phyloP scores from a whole-genome alignment of 2,797 vertebrate species.

The Tangara arthus region DNA sequence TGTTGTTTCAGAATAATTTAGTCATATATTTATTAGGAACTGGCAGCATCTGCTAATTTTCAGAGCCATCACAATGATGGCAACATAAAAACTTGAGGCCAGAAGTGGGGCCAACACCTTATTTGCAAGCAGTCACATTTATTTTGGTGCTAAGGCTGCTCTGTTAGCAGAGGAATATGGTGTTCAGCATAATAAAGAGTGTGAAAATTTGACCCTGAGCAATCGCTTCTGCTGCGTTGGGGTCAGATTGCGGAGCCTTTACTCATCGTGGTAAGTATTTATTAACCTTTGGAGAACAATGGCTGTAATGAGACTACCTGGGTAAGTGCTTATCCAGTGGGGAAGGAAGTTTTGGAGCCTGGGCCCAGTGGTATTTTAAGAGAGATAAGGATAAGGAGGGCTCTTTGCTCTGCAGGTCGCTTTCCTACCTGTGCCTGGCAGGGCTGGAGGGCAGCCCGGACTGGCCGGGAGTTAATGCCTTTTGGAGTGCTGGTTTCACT shows the following conservation, averaged over 20 bases:
- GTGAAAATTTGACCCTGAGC: slow-evolving; percentile 39
- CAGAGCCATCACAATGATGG: neutral
- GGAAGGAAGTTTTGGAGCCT: neutral
- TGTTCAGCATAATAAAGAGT: neutral
- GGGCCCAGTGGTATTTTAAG: neutral
- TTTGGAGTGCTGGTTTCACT: neutral
- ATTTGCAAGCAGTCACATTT: slow-evolving; percentile 7
- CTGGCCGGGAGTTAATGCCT: neutral
- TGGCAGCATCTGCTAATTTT: slow-evolving; percentile 54
- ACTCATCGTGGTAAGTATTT: slow-evolving; percentile 49
- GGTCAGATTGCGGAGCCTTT: slow-evolving; percentile 48
- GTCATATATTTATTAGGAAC: slow-evolving; percentile 20
- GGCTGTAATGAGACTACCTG: slow-evolving; percentile 45
- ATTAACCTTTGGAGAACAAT: slow-evolving; percentile 40
- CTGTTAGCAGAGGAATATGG: neutral
- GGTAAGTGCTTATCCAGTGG: neutral
- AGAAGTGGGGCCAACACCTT: slow-evolving; percentile 30
- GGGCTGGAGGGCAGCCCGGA: neutral
- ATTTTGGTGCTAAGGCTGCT: neutral
- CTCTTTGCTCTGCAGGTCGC: neutral
- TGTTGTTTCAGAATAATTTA: slow-evolving; percentile 27
- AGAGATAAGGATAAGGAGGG: neutral
- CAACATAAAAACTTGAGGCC: slow-evolving; percentile 19
- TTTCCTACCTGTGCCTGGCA: neutral
- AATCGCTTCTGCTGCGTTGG: neutral